Evolutionary conservation across 2,888 invertebrate species (phyloP), one percentile per base, ranked within the genome.

Genomic region (Neocrepidodera transversa): DNA sequence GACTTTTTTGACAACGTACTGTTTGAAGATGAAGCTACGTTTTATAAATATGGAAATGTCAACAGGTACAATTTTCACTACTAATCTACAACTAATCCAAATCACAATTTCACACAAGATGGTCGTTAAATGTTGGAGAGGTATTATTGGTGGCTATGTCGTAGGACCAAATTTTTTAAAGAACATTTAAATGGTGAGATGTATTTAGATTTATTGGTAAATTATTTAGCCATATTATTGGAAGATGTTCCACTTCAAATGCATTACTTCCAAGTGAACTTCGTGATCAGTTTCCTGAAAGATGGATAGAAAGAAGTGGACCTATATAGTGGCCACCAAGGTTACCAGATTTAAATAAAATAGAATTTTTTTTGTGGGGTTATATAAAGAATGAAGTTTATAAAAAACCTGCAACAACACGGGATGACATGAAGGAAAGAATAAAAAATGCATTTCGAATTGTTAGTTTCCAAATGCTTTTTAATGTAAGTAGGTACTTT

Each of bases 211-310:
- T 40, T 18, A 16, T 17, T 40, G 16, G 23, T n/a, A n/a, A n/a
- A n/a, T n/a, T n/a, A n/a, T n/a, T n/a, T n/a, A n/a, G n/a, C n/a
- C n/a, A n/a, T n/a, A 6, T 23, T 23, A 2, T 23, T 32, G 10
- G 32, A 11, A 2, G 32, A 3, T 11, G n/a, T 10, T n/a, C 32
- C 32, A 6, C 2, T 32, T 3, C 14, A 38, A 40, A 40, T 14
- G 16, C 17, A 40, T 40, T 40, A 8, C 8, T 40, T 40, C 40
- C 13, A 40, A 16, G 40, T 40, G 40, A 40, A 38, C 38, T 38
- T 38, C 3, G 13, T 13, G 38, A 38, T 40, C 16, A 40, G 40
- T 40, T 14, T 40, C 40, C 40, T 40, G 40, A 4, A 17, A 17
- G 17, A 18, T 40, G 8, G 17, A 40, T 17, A 1, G 13, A 14